Evolutionary conservation across 2,113 vertebrate species (phyloP), one percentile per base, ranked within the genome.

Genomic region (Caranx melampygus): DNA sequence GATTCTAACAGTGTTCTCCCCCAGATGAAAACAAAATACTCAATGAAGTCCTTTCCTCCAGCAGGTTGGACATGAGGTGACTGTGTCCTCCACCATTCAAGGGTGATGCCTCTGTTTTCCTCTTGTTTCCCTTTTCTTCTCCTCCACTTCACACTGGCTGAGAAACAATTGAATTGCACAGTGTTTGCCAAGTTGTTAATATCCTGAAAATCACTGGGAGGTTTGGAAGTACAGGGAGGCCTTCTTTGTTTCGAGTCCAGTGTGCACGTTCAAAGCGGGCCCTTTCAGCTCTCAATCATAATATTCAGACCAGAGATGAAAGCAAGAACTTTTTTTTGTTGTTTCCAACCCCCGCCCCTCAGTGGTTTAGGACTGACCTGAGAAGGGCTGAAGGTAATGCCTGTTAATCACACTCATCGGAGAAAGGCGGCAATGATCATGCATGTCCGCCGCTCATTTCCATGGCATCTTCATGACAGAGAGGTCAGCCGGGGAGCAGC

Each of bases 1-100:
- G 75, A 85, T 81, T 60, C 67, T 21, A 15, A 63, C 34, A 5
- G 37, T 64, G 80, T 71, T 78, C 64, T 20, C 40, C 81, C n/a
- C 69, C 33, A 61, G 87, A 91, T 85, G 73, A 79, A 87, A 90
- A 90, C 89, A 91, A 90, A 91, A 85, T 82, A 86, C 77, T 78
- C 86, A 81, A 76, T 80, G 78, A 88, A 91, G 87, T 88, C 76
- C 62, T 78, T 86, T 78, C 58, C 74, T 74, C 16, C 63, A 40
- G 81, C 78, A 66, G 70, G 76, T 68, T 76, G 73, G 74, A 82
- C 58, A 31, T 13, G 69, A 92, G 86, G 86, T 78, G 85, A 84
- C 91, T 85, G 82, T 59, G n/a, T 72, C 76, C 71, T 71, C 78
- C 60, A 20, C 49, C n/a, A 3, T 58, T 82, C 59, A 21, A 73